phyloP scores from a whole-genome alignment of 2,113 vertebrate genomes.

The Paradisaea rubra region DNA sequence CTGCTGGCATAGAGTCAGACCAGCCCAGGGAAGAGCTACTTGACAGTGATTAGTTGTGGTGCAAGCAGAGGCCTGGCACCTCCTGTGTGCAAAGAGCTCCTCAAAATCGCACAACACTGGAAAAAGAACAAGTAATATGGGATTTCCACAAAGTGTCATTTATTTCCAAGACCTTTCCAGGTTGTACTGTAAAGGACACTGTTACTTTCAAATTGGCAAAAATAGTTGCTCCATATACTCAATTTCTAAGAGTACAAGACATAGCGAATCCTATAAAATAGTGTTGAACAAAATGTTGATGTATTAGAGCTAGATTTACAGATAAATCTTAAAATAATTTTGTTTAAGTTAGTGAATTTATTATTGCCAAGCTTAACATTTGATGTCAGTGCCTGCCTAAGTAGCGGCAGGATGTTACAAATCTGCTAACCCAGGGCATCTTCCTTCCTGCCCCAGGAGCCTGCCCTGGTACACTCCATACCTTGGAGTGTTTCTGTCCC shows the following conservation, averaged over 20 bases:
- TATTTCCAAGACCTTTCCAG: neutral
- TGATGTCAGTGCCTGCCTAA: neutral
- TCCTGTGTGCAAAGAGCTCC: constrained; percentile 77
- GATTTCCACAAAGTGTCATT: neutral
- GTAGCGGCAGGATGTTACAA: neutral
- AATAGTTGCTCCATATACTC: neutral
- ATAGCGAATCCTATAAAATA: neutral
- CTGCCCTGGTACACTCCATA: too few species aligned
- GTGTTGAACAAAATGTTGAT: neutral
- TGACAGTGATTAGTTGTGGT: constrained; percentile 75
- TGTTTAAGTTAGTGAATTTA: neutral
- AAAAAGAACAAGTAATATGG: constrained; percentile 71
- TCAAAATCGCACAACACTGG: constrained; percentile 69
- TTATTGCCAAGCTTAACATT: neutral
- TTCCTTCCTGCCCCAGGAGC: neutral
- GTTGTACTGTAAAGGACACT: neutral
- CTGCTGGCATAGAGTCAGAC: constrained; percentile 81
- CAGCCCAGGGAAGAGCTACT: constrained; percentile 85
- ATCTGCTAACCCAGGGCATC: neutral
- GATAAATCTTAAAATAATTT: neutral
- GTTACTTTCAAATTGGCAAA: neutral
- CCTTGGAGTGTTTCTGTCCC: neutral
- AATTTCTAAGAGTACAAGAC: neutral
- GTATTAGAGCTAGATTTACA: neutral
- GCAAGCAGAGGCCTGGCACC: constrained; percentile 81